Conservation (phyloP, 2,888 invertebrate species). For the Platynereis dumerilii region DNA sequence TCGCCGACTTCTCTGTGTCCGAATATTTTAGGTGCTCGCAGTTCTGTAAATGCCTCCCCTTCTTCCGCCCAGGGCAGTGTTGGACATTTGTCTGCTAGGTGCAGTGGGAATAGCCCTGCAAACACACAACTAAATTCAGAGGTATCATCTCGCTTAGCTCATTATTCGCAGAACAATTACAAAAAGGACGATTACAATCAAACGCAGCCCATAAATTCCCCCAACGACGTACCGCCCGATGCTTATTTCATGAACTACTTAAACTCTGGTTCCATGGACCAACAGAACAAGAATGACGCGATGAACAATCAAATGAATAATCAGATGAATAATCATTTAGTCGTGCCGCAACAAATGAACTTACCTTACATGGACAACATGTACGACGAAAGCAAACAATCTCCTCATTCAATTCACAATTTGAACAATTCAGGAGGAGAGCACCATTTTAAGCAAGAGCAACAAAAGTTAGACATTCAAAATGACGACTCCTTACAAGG, state of each 20-base stretch:
- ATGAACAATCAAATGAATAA: too few relatives aligned
- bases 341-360: slow-evolving; percentile 43
- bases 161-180: too few relatives aligned
- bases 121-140: slow-evolving; percentile 42
- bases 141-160: slow-evolving; percentile 33
- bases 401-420: not conserved
- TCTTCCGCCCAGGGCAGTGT: slow-evolving; percentile 51
- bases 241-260: too few relatives aligned
- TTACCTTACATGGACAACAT: not conserved
- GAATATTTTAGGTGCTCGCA: slow-evolving; percentile 44
- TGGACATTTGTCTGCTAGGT: slow-evolving; percentile 59
- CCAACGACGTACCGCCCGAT: too few relatives aligned
- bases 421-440: not conserved
- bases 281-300: too few relatives aligned
- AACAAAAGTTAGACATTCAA: not conserved
- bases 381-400: not conserved
- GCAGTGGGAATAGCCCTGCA: slow-evolving; percentile 51
- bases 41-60: slow-evolving; percentile 50
- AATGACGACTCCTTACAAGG: not conserved
- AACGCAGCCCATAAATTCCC: too few relatives aligned
- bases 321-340: slow-evolving; percentile 46
- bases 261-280: too few relatives aligned
- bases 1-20: slow-evolving; percentile 63
- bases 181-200: too few relatives aligned
- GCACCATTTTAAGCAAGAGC: slow-evolving; percentile 22